phyloP scores from a whole-genome alignment of 2,113 vertebrate species.

The Larimichthys polyactis region DNA sequence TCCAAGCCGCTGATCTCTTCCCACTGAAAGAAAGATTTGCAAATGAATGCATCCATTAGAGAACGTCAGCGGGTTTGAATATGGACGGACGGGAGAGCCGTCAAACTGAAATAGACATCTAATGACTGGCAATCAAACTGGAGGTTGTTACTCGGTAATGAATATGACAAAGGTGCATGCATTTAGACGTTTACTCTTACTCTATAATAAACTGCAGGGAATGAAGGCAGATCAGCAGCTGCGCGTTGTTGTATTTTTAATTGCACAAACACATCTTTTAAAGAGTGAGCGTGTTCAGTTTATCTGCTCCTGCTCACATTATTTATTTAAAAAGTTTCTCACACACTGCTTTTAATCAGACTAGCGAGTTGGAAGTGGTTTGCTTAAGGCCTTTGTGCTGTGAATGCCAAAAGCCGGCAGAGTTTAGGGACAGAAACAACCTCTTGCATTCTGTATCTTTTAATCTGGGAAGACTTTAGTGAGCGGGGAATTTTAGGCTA shows the following conservation, averaged over 20 bases:
- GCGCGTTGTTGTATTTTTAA: not conserved
- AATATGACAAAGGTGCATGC: conserved; percentile 7
- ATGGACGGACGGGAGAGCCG: not conserved
- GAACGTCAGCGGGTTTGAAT: not conserved
- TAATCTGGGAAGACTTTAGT: not conserved
- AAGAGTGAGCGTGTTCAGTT: conserved; percentile 19
- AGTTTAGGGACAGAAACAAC: conserved; percentile 34
- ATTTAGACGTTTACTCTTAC: not conserved
- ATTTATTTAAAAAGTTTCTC: conserved; percentile 61
- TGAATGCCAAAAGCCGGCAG: conserved; percentile 44
- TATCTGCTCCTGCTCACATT: conserved; percentile 51
- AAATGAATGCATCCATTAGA: not conserved
- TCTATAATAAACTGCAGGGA: not conserved
- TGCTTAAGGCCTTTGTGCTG: conserved; percentile 53
- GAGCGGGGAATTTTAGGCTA: not conserved
- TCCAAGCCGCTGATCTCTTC: conserved; percentile 99
- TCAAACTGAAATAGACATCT: not conserved
- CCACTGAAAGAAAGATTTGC: conserved; percentile 87
- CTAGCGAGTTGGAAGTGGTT: conserved; percentile 27
- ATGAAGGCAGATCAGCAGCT: conserved; percentile 28
- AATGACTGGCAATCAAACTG: not conserved
- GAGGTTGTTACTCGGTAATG: not conserved
- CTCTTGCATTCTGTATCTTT: conserved; percentile 5
- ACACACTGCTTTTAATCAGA: conserved; percentile 53
- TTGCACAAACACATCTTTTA: conserved; percentile 49